Percentiles rank a stretch among this genome's conserved stretches.
phyloP scores from a whole-genome alignment of 2,113 vertebrate genomes.

The cat (Felis catus) region DNA sequence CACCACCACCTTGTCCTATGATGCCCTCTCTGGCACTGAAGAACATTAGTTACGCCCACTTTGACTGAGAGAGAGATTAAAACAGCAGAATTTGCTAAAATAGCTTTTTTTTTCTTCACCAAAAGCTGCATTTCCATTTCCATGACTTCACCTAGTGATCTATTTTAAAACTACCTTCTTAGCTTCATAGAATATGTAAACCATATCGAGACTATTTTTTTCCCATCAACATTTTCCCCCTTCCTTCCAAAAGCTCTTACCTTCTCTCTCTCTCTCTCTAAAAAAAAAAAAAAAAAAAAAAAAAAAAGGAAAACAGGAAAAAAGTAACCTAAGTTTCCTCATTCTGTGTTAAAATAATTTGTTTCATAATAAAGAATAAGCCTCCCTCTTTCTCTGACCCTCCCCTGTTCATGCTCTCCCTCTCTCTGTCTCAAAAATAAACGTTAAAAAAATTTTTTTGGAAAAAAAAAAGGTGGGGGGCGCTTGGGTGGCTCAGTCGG shows the following conservation, averaged over 20 bases:
- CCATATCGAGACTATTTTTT: background rate
- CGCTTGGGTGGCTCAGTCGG: too few species aligned
- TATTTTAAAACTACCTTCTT: background rate
- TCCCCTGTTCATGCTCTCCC: too few species aligned
- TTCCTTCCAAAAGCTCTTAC: slow-evolving; percentile 11
- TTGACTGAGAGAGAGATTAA: background rate
- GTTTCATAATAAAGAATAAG: slow-evolving; percentile 13
- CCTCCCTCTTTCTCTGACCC: too few species aligned
- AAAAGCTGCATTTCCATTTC: slow-evolving; percentile 15
- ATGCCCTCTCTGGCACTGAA: background rate
- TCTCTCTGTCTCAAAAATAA: too few species aligned
- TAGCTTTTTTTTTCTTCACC: background rate
- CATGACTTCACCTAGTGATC: slow-evolving; percentile 23
- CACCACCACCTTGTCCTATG: background rate
- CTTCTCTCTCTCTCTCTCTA: background rate
- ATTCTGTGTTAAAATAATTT: slow-evolving; percentile 26
- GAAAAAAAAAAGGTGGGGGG: too few species aligned
- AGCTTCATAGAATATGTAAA: background rate
- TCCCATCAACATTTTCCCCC: background rate
- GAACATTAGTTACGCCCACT: background rate
- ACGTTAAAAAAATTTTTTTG: too few species aligned
- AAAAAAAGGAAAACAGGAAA: too few species aligned
- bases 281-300: background rate
- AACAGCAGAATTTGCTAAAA: background rate
- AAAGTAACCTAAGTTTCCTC: background rate